Conservation (phyloP, 1,140 invertebrate genomes). For the Meloidogyne floridensis region DNA sequence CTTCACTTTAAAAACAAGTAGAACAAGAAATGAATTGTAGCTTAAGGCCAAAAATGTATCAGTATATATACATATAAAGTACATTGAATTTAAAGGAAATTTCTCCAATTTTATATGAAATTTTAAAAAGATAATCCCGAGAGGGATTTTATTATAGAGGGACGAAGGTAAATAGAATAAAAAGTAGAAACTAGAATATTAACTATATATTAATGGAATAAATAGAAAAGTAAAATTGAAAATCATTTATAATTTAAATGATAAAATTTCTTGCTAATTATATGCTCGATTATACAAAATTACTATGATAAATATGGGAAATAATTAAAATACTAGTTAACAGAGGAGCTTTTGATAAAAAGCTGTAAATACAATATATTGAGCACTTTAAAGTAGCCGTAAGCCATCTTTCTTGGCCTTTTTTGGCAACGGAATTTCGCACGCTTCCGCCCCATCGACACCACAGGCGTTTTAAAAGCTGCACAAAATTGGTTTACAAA, state of each 20-base stretch:
- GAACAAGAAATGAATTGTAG: neutral
- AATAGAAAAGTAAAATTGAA: too few species aligned
- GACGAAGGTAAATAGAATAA: too few species aligned
- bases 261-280: too few species aligned
- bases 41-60: neutral
- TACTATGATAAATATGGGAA: too few species aligned
- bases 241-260: too few species aligned
- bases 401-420: neutral
- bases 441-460: neutral
- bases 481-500: neutral
- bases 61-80: neutral
- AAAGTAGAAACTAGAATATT: too few species aligned
- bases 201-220: too few species aligned
- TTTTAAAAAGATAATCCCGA: neutral
- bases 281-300: too few species aligned
- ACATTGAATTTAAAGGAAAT: neutral
- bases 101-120: neutral
- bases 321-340: too few species aligned
- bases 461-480: neutral
- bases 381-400: neutral
- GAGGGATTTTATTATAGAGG: neutral
- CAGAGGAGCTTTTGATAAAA: neutral
- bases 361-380: neutral
- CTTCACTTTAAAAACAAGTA: neutral
- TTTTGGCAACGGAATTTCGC: conserved; percentile 2